Percentiles rank a stretch among this genome's conserved stretches.
Evolutionary conservation across 2,888 invertebrate genomes (phyloP).

Genomic region (Crossocerus cetratus): DNA sequence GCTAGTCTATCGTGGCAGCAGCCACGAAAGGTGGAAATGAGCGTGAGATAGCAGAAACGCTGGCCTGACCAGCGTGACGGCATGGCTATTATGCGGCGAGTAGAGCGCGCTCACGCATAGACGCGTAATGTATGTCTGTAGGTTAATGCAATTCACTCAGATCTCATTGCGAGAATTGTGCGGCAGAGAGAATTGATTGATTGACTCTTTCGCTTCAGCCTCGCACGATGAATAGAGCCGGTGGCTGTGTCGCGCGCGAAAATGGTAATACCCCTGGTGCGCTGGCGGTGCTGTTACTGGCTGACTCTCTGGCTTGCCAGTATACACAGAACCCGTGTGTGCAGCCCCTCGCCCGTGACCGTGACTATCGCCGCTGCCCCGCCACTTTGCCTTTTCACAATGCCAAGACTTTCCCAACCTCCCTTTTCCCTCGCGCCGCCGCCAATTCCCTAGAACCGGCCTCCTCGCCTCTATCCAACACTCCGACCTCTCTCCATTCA

Average conservation of each 20-base stretch:
- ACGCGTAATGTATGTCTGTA: conserved; percentile 75
- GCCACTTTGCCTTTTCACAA: conserved; percentile 7
- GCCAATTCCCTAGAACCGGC: no score
- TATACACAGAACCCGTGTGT: conserved; percentile 3
- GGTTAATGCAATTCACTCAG: conserved; percentile 76
- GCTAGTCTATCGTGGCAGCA: neutral
- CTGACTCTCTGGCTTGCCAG: conserved; percentile 16
- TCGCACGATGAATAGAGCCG: conserved; percentile 44
- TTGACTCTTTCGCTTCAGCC: conserved; percentile 70
- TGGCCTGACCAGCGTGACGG: conserved; percentile 50
- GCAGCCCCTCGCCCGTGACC: conserved; percentile 48
- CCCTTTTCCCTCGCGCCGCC: neutral
- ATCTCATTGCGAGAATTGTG: conserved; percentile 75
- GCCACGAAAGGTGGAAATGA: conserved; percentile 44
- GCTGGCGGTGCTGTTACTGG: neutral
- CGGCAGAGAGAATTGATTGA: conserved; percentile 73
- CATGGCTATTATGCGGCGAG: conserved; percentile 37
- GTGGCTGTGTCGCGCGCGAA: conserved; percentile 50
- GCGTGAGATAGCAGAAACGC: conserved; percentile 43
- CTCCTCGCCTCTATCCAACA: no score
- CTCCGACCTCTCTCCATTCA: no score
- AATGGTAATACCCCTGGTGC: conserved; percentile 42
- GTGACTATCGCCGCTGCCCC: conserved; percentile 27
- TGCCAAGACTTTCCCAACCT: conserved; percentile 5
- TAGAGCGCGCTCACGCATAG: conserved; percentile 61